Evolutionary conservation across 2,888 invertebrate genomes (phyloP).

Genomic region (Athetis lepigone): DNA sequence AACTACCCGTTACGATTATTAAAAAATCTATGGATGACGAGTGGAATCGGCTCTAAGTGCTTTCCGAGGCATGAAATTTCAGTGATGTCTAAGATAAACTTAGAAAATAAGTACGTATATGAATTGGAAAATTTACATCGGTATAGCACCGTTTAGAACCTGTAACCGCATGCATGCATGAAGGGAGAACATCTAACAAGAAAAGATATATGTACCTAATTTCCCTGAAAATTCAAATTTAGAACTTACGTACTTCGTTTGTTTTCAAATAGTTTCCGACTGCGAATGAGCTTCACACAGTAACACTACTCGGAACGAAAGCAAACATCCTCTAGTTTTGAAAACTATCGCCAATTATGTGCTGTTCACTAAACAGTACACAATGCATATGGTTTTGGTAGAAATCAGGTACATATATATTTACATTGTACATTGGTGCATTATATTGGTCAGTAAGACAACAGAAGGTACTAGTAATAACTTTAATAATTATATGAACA

Average conservation of each 20-base stretch:
- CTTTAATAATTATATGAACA: too few species aligned
- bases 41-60: too few species aligned
- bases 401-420: background rate
- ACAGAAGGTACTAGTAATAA: too few species aligned
- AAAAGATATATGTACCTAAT: background rate
- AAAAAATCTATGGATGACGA: too few species aligned
- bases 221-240: constrained; percentile 30
- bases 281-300: constrained; percentile 29
- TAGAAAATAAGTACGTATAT: too few species aligned
- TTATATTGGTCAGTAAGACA: too few species aligned
- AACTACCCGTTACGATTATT: too few species aligned
- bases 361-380: constrained; percentile 29
- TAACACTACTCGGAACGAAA: constrained; percentile 18
- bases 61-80: too few species aligned
- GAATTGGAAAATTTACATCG: too few species aligned
- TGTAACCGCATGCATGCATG: too few species aligned
- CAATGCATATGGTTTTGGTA: constrained; percentile 7
- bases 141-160: too few species aligned
- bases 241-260: constrained; percentile 7
- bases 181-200: background rate
- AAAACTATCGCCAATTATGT: constrained; percentile 45
- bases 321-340: constrained; percentile 52
- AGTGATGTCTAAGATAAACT: too few species aligned
- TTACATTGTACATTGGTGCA: background rate
- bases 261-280: constrained; percentile 21